phyloP scores from a whole-genome alignment of 1,140 invertebrate species.

The Drosophila prosaltans region DNA sequence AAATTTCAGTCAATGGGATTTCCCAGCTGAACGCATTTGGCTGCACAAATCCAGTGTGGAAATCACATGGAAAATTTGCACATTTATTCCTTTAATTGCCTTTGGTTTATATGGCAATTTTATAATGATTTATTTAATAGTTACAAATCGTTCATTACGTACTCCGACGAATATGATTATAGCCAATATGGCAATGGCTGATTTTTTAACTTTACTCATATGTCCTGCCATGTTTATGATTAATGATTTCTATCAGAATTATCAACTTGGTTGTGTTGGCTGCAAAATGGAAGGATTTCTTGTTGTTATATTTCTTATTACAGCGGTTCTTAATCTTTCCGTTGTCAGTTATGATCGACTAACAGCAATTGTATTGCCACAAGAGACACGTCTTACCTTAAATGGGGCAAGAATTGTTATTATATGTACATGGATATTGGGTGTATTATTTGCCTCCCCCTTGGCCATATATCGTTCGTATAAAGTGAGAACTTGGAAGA shows the following conservation, averaged over 20 bases:
- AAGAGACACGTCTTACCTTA: slow-evolving; percentile 87
- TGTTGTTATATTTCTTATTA: slow-evolving; percentile 87
- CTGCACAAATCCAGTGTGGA: slow-evolving; percentile 85
- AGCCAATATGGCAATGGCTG: slow-evolving; percentile 90
- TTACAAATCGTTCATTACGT: slow-evolving; percentile 87
- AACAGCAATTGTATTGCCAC: slow-evolving; percentile 90
- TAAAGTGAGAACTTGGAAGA: slow-evolving; percentile 87
- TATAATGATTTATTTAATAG: slow-evolving; percentile 88
- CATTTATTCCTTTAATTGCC: slow-evolving; percentile 86
- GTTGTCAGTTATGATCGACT: slow-evolving; percentile 92
- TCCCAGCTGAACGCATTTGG: slow-evolving; percentile 85
- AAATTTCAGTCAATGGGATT: slow-evolving; percentile 75
- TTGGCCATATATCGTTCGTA: slow-evolving; percentile 87
- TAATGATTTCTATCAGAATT: slow-evolving; percentile 90
- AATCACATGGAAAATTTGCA: slow-evolving; percentile 86
- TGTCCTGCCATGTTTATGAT: slow-evolving; percentile 89
- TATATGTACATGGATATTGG: slow-evolving; percentile 87
- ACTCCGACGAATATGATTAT: slow-evolving; percentile 92
- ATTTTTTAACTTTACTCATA: slow-evolving; percentile 89
- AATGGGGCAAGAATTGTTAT: slow-evolving; percentile 86
- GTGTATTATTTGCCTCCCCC: slow-evolving; percentile 86
- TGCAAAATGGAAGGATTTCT: slow-evolving; percentile 89
- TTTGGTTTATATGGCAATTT: slow-evolving; percentile 89
- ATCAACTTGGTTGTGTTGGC: slow-evolving; percentile 87
- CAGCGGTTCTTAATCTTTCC: slow-evolving; percentile 90